Conservation (phyloP, 2,888 invertebrate species). For the Tachina lurida region DNA sequence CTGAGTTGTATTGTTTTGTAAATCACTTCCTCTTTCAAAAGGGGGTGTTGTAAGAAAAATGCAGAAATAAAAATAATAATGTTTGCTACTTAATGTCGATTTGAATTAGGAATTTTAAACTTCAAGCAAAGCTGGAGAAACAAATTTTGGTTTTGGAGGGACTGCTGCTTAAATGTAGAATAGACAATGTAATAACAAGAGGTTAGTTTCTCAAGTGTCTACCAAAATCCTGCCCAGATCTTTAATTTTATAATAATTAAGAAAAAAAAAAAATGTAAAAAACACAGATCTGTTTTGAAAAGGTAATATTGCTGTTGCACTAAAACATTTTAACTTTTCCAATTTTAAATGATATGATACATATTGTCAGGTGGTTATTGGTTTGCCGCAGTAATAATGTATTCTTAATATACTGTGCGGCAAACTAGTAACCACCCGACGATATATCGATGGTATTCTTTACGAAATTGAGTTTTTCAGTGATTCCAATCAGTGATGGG, state of each 20-base stretch:
- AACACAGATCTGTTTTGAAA: too few species aligned
- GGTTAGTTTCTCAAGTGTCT: constrained; percentile 12
- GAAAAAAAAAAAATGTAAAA: too few species aligned
- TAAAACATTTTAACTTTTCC: too few species aligned
- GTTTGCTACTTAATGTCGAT: constrained; percentile 44
- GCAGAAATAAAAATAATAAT: constrained; percentile 15
- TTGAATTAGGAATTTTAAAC: constrained; percentile 47
- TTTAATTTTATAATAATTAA: neutral
- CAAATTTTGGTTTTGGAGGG: neutral
- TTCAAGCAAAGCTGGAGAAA: neutral
- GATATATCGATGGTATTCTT: too few species aligned
- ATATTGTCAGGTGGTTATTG: too few species aligned
- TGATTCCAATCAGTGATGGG: too few species aligned
- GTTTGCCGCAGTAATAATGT: too few species aligned
- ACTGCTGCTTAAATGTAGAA: constrained; percentile 6
- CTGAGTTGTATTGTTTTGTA: constrained; percentile 55
- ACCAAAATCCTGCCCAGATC: neutral
- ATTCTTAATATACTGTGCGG: too few species aligned
- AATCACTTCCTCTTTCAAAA: constrained; percentile 59
- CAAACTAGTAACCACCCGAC: too few species aligned
- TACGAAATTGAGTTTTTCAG: too few species aligned
- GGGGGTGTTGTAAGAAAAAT: constrained; percentile 25
- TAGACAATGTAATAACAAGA: constrained; percentile 3
- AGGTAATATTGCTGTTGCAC: too few species aligned
- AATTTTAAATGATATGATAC: too few species aligned